Base-by-base conservation (phyloP, 2,113 vertebrate species). In the Piaya cayana region DNA sequence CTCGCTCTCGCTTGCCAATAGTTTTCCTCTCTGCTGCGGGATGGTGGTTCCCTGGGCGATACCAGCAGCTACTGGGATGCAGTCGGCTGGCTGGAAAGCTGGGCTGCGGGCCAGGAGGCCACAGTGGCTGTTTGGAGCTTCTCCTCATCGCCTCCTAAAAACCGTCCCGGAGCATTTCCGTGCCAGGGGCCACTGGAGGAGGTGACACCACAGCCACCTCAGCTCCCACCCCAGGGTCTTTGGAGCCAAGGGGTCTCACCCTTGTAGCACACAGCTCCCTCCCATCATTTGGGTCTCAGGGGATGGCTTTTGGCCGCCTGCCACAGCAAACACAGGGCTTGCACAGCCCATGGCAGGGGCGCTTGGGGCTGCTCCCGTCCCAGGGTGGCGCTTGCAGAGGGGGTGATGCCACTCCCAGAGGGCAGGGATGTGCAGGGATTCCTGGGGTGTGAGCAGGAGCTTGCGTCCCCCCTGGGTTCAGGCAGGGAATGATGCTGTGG, bases 1-100 rank as follows among this genome's bases (percentile, higher is more conserved):
- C 95, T 93, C 27, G 71, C 90, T 86, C 79, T 75, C 21, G 72
- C 91, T 63, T 36, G 89, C 67, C 90, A 90, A 90, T 63, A 88
- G 52, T 45, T 96, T 21, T 88, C 56, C 47, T 70, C 23, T n/a
- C 21, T 2, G 1, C 65, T 36, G 53, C 1, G 74, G 91, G 91
- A 65, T 26, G 89, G 62, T 34, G 22, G 50, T 1, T 93, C 82
- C 59, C 64, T 29, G 85, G 64, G 47, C 89, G 50, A 4, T 39
- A 59, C 17, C 76, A 65, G 8, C 55, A 63, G 39, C 27, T 11
- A 22, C 62, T 0, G 1, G 64, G 87, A 65, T 68, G 74, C 58
- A 39, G 80, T 15, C 2, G 1, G 25, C 21, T 52, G 86, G 21
- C 76, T 2, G 3, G 56, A 63, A 15, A 90, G 75, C 70, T 13